Base-by-base conservation (phyloP, 2,888 invertebrate species). In the Drymonia ruficornis region DNA sequence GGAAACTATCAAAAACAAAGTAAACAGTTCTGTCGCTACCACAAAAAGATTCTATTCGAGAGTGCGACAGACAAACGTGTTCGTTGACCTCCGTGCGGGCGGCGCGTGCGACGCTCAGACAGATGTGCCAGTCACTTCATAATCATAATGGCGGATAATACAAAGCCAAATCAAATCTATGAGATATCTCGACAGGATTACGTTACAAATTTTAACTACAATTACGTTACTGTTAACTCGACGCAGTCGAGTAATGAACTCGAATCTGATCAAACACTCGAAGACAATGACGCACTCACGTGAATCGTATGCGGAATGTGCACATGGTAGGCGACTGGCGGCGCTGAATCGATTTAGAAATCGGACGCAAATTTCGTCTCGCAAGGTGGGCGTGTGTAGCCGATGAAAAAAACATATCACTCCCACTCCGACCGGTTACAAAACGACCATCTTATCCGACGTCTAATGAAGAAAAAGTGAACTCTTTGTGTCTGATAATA, bases 321-420 rank as follows among this genome's bases (percentile, higher is more conserved):
- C 63, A 61, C 56, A 64, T 55, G 19, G 12, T 36, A 38, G 16
- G 46, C 44, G 47, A 59, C 50, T 46, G 49, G 2, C 44, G 49
- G 43, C 52, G 46, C 55, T 51, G 52, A 76, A 80, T 74, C 79
- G 74, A 78, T 84, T 81, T 76, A 70, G 76, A 82, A 87, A 85
- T 83, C 80, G 72, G 70, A 79, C 78, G 84, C 80, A 83, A 86
- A 83, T 85, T 86, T 83, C 81, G 78, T 82, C 75, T 72, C 78
- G 72, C 73, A 75, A 80, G 65, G 87, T 89, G 91, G 91, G 92
- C 91, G 92, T 91, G 85, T 86, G 89, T 82, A 76, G 67, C 59
- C 66, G 70, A 80, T 80, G 83, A 84, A 86, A 89, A 89, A 91
- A 90, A 84, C 90, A 89, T 87, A 90, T 90, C 85, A 91, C 91